These are phyloP conservation scores for Lophotriccus pileatus DNA, from an alignment of 2,797 vertebrate species.

Conservation along the genomic window DNA sequence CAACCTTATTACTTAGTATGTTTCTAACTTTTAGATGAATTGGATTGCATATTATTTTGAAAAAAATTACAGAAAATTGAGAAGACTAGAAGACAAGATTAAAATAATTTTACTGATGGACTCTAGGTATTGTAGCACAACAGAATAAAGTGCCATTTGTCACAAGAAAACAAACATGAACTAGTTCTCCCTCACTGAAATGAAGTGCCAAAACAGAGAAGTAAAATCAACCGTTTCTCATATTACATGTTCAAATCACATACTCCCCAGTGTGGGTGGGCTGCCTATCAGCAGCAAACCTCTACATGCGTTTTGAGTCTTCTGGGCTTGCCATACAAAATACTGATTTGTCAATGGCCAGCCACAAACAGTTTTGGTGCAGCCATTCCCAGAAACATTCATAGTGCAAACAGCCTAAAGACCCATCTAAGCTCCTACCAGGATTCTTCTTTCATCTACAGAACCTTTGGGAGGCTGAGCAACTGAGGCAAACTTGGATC, in stretches of 20 bases:
- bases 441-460: neutral
- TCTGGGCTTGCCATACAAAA: neutral
- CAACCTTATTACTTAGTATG: neutral
- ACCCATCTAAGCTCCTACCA: neutral
- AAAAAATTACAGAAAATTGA: neutral
- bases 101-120: neutral
- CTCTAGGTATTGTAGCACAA: neutral
- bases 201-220: neutral
- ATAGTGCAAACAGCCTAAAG: neutral
- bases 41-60: neutral
- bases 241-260: neutral
- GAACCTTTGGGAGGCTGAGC: neutral
- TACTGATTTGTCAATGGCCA: neutral
- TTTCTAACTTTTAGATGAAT: neutral
- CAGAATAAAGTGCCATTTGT: neutral
- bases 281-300: neutral
- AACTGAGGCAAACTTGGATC: neutral
- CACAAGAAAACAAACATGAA: neutral
- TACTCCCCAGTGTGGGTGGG: fast-evolving
- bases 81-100: neutral
- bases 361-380: neutral
- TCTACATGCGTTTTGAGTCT: neutral
- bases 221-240: neutral
- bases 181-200: neutral
- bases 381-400: neutral